Evolutionary conservation across 2,113 vertebrate genomes (phyloP), one percentile per base, ranked within the genome.

Genomic region (Aix galericulata): DNA sequence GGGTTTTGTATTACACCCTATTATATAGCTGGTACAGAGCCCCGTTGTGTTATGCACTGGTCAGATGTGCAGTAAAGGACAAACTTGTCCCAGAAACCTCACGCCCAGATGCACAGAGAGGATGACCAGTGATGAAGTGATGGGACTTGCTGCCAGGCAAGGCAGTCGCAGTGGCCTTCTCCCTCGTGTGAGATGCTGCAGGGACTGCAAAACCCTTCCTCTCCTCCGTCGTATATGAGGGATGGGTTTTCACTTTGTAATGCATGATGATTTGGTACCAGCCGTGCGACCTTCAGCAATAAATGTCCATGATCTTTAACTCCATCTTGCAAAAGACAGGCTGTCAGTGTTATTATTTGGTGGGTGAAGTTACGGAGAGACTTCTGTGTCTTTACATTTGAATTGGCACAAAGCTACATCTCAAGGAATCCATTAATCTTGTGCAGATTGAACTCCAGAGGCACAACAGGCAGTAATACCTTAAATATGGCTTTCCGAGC

Each of bases 391-490:
- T 94, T 94, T 89, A 55, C 53, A 66, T 92, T 96, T 87, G 76
- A 85, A 76, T 84, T 87, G 93, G 81, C 73, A 85, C 88, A 89
- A 94, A 94, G 36, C 69, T 84, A 23, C 73, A 20, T 84, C 80
- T 96, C 6, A 13, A 89, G 77, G 74, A 96, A 87, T 89, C 69
- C 53, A 76, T 96, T 94, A 89, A 76, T 94, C 92, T 89, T 15
- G 4, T 82, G n/a, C 59, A 77, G 93, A 82, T 76, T 80, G 86
- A 93, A 85, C 83, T 91, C 86, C 50, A 4, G 23, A 67, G 67
- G 74, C 95, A 95, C 83, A 82, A 77, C 86, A 95, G 81, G 87
- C 78, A 89, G 91, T 94, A 94, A 94, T 94, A 89, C 64, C 42
- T 96, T 96, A 96, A 96, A 91, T 96, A 89, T 25, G 59, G 38